These are phyloP conservation scores for Chymomyza costata DNA, from an alignment of 1,140 invertebrate genomes.

Conservation along the genomic window DNA sequence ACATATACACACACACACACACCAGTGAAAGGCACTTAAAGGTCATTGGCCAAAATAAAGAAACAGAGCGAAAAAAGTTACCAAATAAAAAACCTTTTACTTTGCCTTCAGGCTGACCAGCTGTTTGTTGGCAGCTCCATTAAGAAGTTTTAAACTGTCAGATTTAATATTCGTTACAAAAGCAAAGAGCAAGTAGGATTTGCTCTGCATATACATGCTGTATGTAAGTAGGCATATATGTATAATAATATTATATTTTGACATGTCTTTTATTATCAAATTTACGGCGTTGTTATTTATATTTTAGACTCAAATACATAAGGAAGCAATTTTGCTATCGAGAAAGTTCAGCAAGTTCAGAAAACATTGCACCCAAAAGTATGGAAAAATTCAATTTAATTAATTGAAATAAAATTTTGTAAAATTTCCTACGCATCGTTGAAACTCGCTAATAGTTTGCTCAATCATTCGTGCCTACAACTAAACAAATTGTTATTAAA, in stretches of 20 bases:
- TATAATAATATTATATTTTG: too few species aligned
- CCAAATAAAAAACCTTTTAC: too few species aligned
- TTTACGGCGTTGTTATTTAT: too few species aligned
- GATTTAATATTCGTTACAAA: too few species aligned
- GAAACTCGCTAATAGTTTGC: too few species aligned
- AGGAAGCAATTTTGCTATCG: conserved; percentile 27
- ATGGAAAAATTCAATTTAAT: conserved; percentile 13
- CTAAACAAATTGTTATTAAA: conserved; percentile 41
- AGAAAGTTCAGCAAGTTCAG: conserved; percentile 28
- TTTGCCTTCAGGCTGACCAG: conserved; percentile 10
- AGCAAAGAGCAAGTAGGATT: too few species aligned
- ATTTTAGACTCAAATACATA: background rate
- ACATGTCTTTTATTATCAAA: conserved; percentile 39
- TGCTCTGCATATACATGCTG: too few species aligned
- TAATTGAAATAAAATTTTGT: conserved; percentile 17
- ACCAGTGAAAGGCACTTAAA: conserved; percentile 57
- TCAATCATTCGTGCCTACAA: too few species aligned
- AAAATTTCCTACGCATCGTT: conserved; percentile 3
- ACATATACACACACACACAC: too few species aligned
- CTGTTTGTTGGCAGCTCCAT: background rate
- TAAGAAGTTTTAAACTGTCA: too few species aligned
- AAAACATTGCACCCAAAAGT: conserved; percentile 20
- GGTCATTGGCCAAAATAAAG: conserved; percentile 33
- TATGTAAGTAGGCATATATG: too few species aligned
- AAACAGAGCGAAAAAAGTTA: too few species aligned